Base-by-base conservation (phyloP, 2,113 vertebrate species). In the Halcyon senegalensis region DNA sequence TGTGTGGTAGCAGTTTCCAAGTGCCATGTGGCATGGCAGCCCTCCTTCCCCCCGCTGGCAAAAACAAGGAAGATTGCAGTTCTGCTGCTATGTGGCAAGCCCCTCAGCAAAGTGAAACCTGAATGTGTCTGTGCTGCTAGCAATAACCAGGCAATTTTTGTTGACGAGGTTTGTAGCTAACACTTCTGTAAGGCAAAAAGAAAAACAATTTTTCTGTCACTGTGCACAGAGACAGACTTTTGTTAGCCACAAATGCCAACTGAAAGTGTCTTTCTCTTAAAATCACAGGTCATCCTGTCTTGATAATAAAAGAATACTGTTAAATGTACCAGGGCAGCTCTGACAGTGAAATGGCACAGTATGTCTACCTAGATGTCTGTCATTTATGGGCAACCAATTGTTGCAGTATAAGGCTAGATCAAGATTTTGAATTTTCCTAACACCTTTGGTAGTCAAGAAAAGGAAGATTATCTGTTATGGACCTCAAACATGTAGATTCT, bases 121-220 rank as follows among this genome's bases (percentile, higher is more conserved):
- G 0, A 83, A n/a, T 10, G 3, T 44, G 60, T 12, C 91, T 93
- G 68, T 70, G 88, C 93, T 92, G 84, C 88, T 85, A 67, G 91
- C 92, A 82, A 58, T 87, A 91, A 60, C 35, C 83, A 94, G 82
- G 92, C 89, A 76, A 48, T 84, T 77, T 50, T 44, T 91, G 46
- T 68, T 91, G 89, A 86, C 59, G 66, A 44, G 9, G 28, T 67
- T 84, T 87, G 28, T 56, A 84, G 59, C 74, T 93, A 73, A 48
- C 41, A 15, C 53, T 92, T 76, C 50, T 33, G 37, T 7, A 11
- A 90, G 62, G 84, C 76, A 86, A 78, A 81, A 84, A 76, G 78
- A 64, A 84, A 60, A 95, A 64, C 18, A 35, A 6, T 76, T 79
- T 89, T 84, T 62, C n/a, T 80, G 20, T 31, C 55, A 17, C 37